Base-by-base conservation (phyloP, 2,888 invertebrate genomes). In the Agrilus cyanescens region DNA sequence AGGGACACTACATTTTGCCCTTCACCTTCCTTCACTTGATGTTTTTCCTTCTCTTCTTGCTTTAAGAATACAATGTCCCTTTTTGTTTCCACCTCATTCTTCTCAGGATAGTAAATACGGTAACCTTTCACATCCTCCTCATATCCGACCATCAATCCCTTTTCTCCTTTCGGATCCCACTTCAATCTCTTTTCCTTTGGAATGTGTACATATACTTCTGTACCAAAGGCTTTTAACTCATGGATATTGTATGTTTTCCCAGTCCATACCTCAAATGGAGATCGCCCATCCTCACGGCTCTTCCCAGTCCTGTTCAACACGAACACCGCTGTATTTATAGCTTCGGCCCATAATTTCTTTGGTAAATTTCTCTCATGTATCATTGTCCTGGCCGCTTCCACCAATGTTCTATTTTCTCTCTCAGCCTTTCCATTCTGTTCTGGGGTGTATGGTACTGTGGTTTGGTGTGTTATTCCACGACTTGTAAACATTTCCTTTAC, bases 341-440 rank as follows among this genome's bases (percentile, higher is more conserved):
- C 62, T 47, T 65, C 60, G 14, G 59, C 61, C 61, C 61, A 59
- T 37, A 53, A 50, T 13, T 41, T 46, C n/a, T 50, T 47, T 14
- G 39, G 43, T 7, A 59, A 39, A 14, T 52, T 46, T 6, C 50
- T 53, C 30, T 49, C 54, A 32, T 52, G 47, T 7, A 57, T 8
- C 49, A 59, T 49, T 12, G 49, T 44, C 40, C 60, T 46, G 14
- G 57, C 58, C 15, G 57, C 52, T 47, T 62, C 61, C 6, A 61
- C 51, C 12, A 61, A 47, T 33, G 57, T 62, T 39, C 58, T 48
- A 46, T 55, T 65, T 44, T 62, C 57, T 8, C 60, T 48, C 41
- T 63, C 61, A 0, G 58, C 56, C 40, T 50, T 46, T 4, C 61
- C 60, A 49, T 66, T 67, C 48, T 64, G 60, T 48, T 62, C 54